phyloP scores from a whole-genome alignment of 2,888 invertebrate genomes.

The Podotricha telesiphe region DNA sequence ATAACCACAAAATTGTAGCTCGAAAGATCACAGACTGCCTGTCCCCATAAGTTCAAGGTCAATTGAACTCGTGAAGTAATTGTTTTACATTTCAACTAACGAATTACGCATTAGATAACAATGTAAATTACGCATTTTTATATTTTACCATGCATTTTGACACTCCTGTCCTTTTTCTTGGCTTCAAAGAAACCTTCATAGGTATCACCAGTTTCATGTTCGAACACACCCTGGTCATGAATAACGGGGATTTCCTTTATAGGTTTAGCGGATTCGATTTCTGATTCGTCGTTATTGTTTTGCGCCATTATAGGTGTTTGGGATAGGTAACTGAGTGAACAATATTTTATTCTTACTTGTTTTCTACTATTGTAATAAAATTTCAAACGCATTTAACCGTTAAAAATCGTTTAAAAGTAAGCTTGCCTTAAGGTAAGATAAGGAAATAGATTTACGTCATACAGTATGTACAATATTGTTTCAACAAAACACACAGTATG shows the following conservation, averaged over 20 bases:
- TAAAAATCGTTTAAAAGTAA: too few species aligned
- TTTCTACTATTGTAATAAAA: neutral
- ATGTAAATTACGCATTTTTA: neutral
- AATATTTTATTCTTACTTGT: neutral
- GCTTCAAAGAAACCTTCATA: constrained; percentile 84
- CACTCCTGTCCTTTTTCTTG: constrained; percentile 70
- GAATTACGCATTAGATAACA: too few species aligned
- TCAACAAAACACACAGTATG: too few species aligned
- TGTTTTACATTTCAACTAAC: too few species aligned
- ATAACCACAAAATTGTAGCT: too few species aligned
- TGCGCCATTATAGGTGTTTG: constrained; percentile 50
- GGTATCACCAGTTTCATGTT: constrained; percentile 82
- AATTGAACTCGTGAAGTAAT: too few species aligned
- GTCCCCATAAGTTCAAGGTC: too few species aligned
- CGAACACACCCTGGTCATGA: constrained; percentile 70
- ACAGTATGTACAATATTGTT: too few species aligned
- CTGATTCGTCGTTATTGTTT: constrained; percentile 46
- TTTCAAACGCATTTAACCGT: neutral
- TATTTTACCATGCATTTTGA: constrained; percentile 74
- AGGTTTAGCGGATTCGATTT: constrained; percentile 51
- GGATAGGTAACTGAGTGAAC: neutral
- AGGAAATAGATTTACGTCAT: too few species aligned
- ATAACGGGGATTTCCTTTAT: constrained; percentile 59
- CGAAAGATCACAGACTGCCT: too few species aligned
- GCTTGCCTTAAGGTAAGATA: too few species aligned